Base-by-base conservation (phyloP, 2,113 vertebrate genomes). In the Chamaea fasciata region DNA sequence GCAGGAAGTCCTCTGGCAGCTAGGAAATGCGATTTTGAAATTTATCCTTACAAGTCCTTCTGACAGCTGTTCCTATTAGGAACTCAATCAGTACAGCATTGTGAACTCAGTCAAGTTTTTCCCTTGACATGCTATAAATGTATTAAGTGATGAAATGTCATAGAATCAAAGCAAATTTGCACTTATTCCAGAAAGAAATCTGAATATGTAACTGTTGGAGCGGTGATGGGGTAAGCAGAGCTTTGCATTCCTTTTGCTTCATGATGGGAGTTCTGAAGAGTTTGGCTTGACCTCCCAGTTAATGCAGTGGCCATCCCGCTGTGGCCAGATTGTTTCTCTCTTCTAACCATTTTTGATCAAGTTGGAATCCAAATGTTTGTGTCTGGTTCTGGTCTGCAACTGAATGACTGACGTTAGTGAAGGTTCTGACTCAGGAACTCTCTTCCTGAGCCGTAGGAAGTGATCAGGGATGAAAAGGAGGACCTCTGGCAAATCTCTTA, bases 101-200 rank as follows among this genome's bases (percentile, higher is more conserved):
- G 90, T 93, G 93, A 90, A 91, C 91, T 95, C 78, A 91, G 93
- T 80, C 82, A 91, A 85, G 75, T 90, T 91, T 83, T 83, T 93
- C 71, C 85, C 92, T 83, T 96, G 90, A 92, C 86, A 75, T 47
- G 69, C 89, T 88, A 65, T 93, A 92, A 90, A 91, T 86, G 55
- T 93, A 95, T 95, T 88, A 94, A 96, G 82, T 77, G 92, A 86
- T 88, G 83, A 94, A 87, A 87, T 63, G 87, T 94, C 96, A 96
- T 57, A 83, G 93, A 94, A 84, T 81, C 83, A 89, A 63, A 88
- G 85, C 82, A 91, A 93, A 91, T 96, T 80, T 94, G 91, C 83
- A 68, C 83, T 96, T 87, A 68, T 75, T 93, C 68, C 83, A 94
- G 71, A 87, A 94, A 93, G 85, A 92, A 88, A 89, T 86, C 39